Evolutionary conservation across 1,140 invertebrate species (phyloP), one percentile per base, ranked within the genome.

Genomic region (Pseudachorutes palmiensis): DNA sequence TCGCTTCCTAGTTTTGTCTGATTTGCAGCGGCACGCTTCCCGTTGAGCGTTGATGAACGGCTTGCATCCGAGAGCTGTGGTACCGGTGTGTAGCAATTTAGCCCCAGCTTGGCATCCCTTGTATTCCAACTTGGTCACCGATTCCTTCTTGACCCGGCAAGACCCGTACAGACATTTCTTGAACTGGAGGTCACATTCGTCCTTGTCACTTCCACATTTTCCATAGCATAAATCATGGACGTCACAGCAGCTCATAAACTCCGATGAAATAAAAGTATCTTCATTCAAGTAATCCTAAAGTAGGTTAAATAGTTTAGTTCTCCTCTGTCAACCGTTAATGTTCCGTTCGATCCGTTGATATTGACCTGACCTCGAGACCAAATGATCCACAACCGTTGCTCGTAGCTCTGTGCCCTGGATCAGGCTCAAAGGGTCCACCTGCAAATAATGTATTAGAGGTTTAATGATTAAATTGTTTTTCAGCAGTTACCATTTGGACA

Each of bases 151-250:
- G 62, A 22, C 3, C 80, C 82, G 86, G 79, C 91, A 94, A 67
- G 89, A 86, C 75, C 82, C 86, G 72, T 92, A 91, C 0, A 95
- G 79, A 75, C 92, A 95, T 71, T 85, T 82, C 75, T 91, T 91
- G 75, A 94, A 94, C 32, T 88, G 84, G 55, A 90, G 77, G 79
- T 95, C 92, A 80, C 92, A 95, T 0, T 86, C 80, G 76, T 92
- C 90, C 78, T 92, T 93, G 58, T 89, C 86, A 32, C 79, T 83
- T 71, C 89, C 90, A 76, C 92, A 95, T 1, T 88, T 92, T 68
- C 92, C 91, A 74, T 95, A 95, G 77, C 92, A 95, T 68, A 89
- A 84, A 73, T 95, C 92, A 77, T 95, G 92, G 1, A 76, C 74
- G 76, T 94, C 84, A 79, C 91, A 95, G 75, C 91, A 95, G 70